Base-by-base conservation (phyloP, 2,797 vertebrate species). In the Luscinia luscinia region DNA sequence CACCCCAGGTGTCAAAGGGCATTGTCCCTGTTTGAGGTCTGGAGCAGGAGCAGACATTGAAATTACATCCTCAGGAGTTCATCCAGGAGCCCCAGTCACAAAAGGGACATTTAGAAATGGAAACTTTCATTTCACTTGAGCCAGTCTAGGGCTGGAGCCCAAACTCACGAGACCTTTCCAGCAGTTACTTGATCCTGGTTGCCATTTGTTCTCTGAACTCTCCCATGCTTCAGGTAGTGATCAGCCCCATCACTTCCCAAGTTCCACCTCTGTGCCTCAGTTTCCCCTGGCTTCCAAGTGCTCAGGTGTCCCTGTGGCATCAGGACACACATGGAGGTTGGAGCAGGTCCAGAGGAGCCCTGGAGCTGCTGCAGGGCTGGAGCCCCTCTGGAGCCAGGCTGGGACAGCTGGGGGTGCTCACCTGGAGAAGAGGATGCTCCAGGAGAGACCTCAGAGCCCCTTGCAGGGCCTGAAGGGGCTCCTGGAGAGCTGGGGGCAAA, bases 321-420 rank as follows among this genome's bases (percentile, higher is more conserved):
- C 30, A 19, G 63, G 34, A 52, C 70, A 52, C 17, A 34, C 9
- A 0, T 0, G 17, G 14, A 41, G 1, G 8, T 1, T 41, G 55
- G 30, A 55, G 26, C 21, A 32, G 18, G 22, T 54, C 21, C 34
- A 59, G 40, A 59, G 45, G 45, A 46, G 4, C 24, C 17, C 6
- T 0, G 2, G 46, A 61, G 18, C 2, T 19, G 26, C 30, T 74
- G 12, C 34, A 9, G 62, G 15, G 48, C 46, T 74, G 61, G 40
- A 5, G 9, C 9, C 22, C 27, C 27, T 27, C 18, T 72, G 66
- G 10, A 34, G 38, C 46, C 52, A 80, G 54, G 13, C 54, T 73
- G 68, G 40, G 40, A 46, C 24, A 80, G 28, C 51, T 59, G 61
- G 26, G 16, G 7, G 18, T 9, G 30, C 0, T 78, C 36, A 7